Conservation (phyloP, 2,888 invertebrate genomes). For the Cybosia mesomella region DNA sequence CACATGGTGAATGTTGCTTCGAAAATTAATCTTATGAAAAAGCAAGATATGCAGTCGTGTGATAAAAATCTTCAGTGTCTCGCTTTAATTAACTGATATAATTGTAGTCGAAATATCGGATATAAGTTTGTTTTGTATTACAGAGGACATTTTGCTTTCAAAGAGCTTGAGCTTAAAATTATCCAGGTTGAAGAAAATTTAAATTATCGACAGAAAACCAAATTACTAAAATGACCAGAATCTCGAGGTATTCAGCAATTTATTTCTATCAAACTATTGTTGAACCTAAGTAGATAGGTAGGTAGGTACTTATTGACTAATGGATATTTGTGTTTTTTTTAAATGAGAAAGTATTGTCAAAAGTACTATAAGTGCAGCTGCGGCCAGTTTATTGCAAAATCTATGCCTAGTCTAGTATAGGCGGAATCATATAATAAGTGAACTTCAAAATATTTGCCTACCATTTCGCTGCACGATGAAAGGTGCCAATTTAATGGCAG, state of each 20-base stretch:
- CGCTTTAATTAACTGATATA: constrained; percentile 15
- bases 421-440: not conserved
- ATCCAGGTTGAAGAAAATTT: not conserved
- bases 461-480: not conserved
- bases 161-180: not conserved
- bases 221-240: not conserved
- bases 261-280: not conserved
- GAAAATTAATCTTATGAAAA: constrained; percentile 34
- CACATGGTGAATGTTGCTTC: constrained; percentile 46
- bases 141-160: not conserved
- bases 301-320: not conserved
- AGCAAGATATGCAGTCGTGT: constrained; percentile 37
- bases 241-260: not conserved
- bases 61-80: constrained; percentile 13
- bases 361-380: not conserved
- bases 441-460: not conserved
- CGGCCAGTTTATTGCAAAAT: not conserved
- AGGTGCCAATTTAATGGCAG: not conserved
- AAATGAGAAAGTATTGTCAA: not conserved
- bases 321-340: not conserved
- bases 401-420: not conserved
- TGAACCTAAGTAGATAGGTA: too few relatives aligned
- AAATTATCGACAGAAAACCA: not conserved
- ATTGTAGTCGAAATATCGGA: not conserved
- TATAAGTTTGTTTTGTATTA: constrained; percentile 5